These are phyloP conservation scores for Trachelus tabidus DNA, from an alignment of 2,888 invertebrate species.

Conservation along the genomic window DNA sequence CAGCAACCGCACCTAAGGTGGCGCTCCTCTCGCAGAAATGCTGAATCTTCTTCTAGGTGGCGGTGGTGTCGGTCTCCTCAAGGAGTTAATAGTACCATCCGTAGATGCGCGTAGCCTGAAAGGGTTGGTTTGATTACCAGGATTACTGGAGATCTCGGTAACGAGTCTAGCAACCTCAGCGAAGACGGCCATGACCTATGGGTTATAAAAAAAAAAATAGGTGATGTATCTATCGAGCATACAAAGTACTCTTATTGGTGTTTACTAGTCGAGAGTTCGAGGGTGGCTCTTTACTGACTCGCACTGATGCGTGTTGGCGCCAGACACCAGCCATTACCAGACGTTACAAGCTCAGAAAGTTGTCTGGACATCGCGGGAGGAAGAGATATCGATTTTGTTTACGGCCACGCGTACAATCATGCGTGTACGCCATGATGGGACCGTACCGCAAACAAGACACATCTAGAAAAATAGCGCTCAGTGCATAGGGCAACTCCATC, in stretches of 20 bases:
- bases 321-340: neutral
- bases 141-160: constrained; percentile 61
- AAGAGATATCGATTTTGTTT: constrained; percentile 49
- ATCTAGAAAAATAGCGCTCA: constrained; percentile 7
- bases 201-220: neutral
- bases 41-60: constrained; percentile 77
- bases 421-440: constrained; percentile 46
- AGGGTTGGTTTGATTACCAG: constrained; percentile 66
- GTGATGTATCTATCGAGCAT: neutral
- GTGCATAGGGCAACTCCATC: constrained; percentile 12
- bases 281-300: neutral
- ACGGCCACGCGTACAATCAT: constrained; percentile 46
- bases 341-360: neutral
- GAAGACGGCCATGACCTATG: constrained; percentile 80
- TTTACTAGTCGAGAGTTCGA: neutral
- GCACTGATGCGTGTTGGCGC: neutral
- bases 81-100: constrained; percentile 68
- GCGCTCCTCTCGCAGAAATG: constrained; percentile 76
- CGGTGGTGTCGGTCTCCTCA: constrained; percentile 58
- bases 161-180: constrained; percentile 70
- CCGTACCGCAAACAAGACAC: neutral
- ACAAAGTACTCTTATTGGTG: neutral
- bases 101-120: constrained; percentile 83
- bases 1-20: constrained; percentile 21
- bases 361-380: constrained; percentile 2